Conservation (phyloP, 2,888 invertebrate genomes). For the Patella ulyssiponensis region DNA sequence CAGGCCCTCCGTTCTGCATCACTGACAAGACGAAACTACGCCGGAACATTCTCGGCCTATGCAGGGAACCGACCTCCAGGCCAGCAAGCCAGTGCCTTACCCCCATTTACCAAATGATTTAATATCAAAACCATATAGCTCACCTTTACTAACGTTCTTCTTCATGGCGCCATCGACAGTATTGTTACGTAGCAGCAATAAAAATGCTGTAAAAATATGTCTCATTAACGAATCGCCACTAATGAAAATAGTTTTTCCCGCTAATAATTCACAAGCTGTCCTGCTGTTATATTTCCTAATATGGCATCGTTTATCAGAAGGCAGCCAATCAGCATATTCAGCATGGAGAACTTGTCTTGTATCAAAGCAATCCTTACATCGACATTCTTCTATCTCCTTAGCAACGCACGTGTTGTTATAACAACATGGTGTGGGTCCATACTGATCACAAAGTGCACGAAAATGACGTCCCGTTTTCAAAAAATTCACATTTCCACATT, state of each 20-base stretch:
- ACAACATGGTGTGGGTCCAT: background rate
- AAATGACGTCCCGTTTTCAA: background rate
- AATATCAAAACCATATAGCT: background rate
- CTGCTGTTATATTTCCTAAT: background rate
- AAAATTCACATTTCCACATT: slow-evolving; percentile 1
- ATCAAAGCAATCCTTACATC: slow-evolving; percentile 8
- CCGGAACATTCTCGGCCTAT: too few species aligned
- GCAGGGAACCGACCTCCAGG: too few species aligned
- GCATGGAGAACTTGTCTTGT: background rate
- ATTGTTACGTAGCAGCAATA: background rate
- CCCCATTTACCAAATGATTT: too few species aligned
- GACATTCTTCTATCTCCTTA: background rate
- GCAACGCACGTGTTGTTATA: background rate
- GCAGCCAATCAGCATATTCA: background rate
- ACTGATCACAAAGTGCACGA: background rate
- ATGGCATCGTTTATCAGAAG: background rate
- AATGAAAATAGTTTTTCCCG: background rate
- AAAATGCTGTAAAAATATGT: background rate
- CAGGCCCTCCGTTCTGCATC: too few species aligned
- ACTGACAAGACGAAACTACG: too few species aligned
- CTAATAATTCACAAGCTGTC: background rate
- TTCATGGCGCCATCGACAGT: background rate
- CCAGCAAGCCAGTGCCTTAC: too few species aligned
- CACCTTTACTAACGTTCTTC: background rate
- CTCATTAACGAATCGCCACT: background rate